Base-by-base conservation (phyloP, 2,113 vertebrate species). In the Anser brachyrhynchus region DNA sequence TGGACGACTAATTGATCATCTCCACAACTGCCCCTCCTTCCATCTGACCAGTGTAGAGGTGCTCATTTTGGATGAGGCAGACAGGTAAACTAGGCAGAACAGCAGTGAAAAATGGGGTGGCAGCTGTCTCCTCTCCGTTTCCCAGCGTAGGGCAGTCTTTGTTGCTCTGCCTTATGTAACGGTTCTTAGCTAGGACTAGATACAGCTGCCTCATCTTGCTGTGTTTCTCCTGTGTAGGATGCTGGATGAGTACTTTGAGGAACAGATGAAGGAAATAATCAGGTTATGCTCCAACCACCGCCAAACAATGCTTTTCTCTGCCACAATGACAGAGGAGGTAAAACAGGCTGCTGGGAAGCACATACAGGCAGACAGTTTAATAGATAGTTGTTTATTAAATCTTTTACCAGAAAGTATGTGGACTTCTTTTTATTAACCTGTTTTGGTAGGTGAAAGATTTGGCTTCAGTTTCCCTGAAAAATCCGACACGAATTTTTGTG, bases 231-330 rank as follows among this genome's bases (percentile, higher is more conserved):
- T 65, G 6, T 13, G 61, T 96, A 99, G 99, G 97, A 99, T 99
- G 99, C 89, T 99, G 97, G 99, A 99, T 20, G 99, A 99, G 85
- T 99, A 99, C 97, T 99, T 99, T 84, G 99, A 99, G 95, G 99
- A 99, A 73, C 99, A 99, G 98, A 99, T 99, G 99, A 99, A 99
- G 94, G 99, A 99, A 97, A 98, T 99, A 93, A 99, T 99, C 95
- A 98, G 98, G 52, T 64, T 99, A 96, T 99, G 99, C 74, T 98
- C 99, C 35, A 98, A 98, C 90, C 99, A 99, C 95, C 98, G 98
- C 87, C 99, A 99, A 97, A 99, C 99, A 43, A 99, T 99, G 99
- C 97, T 99, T 75, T 99, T 99, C 95, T 99, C 99, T 2, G 99
- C 99, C 80, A 99, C 99, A 39, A 99, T 99, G 99, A 99, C 98